These are phyloP conservation scores for Pygathrix nemaeus DNA, from an alignment of 2,113 vertebrate genomes.

Conservation along the genomic window DNA sequence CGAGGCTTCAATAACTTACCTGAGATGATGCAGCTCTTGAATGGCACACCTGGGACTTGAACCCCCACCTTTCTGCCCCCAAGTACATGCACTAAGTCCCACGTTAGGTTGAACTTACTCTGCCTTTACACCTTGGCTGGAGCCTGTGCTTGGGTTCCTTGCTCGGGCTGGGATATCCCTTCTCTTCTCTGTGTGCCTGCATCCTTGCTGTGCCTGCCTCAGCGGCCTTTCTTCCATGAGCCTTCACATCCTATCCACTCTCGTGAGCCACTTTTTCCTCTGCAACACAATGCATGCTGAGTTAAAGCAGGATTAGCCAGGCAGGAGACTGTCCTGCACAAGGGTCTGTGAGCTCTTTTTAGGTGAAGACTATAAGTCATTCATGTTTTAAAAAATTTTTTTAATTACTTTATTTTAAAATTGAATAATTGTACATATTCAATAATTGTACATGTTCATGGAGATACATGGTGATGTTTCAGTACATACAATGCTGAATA, in stretches of 20 bases:
- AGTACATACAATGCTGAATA: not conserved
- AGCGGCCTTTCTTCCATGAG: fast-evolving
- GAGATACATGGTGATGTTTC: not conserved
- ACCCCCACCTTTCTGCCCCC: not conserved
- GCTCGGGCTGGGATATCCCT: not conserved
- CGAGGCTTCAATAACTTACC: not conserved
- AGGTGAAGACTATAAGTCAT: not conserved
- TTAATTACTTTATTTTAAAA: not conserved
- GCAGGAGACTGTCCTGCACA: not conserved
- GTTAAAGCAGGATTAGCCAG: not conserved
- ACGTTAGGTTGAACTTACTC: not conserved
- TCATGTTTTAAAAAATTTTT: not conserved
- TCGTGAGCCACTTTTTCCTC: not conserved
- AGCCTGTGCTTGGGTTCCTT: not conserved
- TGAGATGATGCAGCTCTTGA: not conserved
- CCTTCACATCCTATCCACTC: not conserved
- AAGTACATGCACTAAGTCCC: not conserved
- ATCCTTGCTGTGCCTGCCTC: not conserved
- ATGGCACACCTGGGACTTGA: not conserved
- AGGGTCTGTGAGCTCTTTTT: not conserved
- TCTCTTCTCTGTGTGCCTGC: not conserved
- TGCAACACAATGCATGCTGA: not conserved
- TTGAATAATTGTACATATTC: not conserved
- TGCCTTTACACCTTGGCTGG: not conserved
- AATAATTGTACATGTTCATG: not conserved